Conservation (phyloP, 2,113 vertebrate genomes). For the Charina bottae region DNA sequence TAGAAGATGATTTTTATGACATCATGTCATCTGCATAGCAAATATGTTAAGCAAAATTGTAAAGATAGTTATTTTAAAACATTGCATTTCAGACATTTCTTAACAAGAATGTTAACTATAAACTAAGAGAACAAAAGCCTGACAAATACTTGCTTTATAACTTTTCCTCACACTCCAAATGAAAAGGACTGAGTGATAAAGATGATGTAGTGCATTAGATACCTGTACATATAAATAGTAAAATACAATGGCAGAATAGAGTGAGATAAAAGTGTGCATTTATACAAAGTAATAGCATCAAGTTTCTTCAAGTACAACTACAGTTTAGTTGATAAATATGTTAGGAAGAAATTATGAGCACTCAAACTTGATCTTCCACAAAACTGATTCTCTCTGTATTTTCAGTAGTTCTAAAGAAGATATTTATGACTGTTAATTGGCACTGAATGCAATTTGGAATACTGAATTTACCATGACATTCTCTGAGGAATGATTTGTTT, state of each 20-base stretch:
- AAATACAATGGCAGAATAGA: background rate
- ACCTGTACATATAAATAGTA: background rate
- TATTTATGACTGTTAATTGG: background rate
- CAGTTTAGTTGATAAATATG: background rate
- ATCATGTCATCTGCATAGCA: conserved; percentile 6
- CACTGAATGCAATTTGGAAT: background rate
- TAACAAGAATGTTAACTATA: background rate
- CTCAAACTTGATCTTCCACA: background rate
- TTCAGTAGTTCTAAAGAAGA: background rate
- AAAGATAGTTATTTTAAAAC: background rate
- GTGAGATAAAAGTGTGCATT: background rate
- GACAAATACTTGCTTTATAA: accelerated
- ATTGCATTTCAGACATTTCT: background rate
- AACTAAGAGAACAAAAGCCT: background rate
- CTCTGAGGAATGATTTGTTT: background rate
- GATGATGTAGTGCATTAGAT: background rate
- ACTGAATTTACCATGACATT: background rate
- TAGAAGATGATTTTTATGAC: conserved; percentile 16
- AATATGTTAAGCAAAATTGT: conserved; percentile 16
- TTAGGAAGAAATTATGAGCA: background rate
- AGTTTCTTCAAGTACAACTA: background rate
- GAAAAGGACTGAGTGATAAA: background rate
- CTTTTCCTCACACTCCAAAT: background rate
- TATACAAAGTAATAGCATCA: background rate
- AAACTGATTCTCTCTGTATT: background rate